Evolutionary conservation across 2,797 vertebrate genomes (phyloP).

Genomic region (Rhodeus uyekii): DNA sequence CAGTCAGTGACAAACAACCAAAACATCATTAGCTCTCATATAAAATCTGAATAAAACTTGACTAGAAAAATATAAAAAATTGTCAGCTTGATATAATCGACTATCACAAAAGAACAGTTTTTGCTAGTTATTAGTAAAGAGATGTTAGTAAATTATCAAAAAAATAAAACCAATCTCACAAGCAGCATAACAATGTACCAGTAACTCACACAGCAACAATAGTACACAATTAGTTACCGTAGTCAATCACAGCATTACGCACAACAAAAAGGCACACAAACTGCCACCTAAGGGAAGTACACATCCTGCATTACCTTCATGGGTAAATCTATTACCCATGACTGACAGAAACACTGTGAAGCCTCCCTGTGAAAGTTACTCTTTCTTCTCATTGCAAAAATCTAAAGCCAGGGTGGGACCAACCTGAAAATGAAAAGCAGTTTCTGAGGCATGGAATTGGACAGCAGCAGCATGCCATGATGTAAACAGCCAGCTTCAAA

Average conservation of each 20-base stretch:
- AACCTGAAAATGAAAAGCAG: conserved; percentile 84
- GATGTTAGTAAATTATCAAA: conserved; percentile 55
- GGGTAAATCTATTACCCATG: conserved; percentile 79
- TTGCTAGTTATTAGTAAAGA: conserved; percentile 30
- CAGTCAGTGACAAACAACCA: conserved; percentile 10
- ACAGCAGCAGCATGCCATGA: conserved; percentile 77
- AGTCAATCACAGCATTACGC: background rate
- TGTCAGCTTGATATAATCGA: background rate
- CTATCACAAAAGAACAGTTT: background rate
- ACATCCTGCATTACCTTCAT: conserved; percentile 76
- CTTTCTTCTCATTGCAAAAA: conserved; percentile 67
- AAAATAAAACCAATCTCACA: too few relatives aligned
- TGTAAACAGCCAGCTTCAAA: conserved; percentile 69
- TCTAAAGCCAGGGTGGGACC: conserved; percentile 67
- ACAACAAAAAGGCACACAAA: conserved; percentile 56
- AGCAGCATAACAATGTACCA: conserved; percentile 49
- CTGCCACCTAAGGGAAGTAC: conserved; percentile 62
- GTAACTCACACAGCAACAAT: conserved; percentile 64
- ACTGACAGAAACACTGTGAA: conserved; percentile 50
- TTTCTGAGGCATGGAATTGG: conserved; percentile 76
- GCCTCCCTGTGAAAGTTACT: conserved; percentile 61
- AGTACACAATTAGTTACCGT: conserved; percentile 29
- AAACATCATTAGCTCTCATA: background rate
- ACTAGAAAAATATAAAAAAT: background rate
- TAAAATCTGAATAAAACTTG: background rate